Conservation (phyloP, 2,113 vertebrate species). For the Alosa alosa region DNA sequence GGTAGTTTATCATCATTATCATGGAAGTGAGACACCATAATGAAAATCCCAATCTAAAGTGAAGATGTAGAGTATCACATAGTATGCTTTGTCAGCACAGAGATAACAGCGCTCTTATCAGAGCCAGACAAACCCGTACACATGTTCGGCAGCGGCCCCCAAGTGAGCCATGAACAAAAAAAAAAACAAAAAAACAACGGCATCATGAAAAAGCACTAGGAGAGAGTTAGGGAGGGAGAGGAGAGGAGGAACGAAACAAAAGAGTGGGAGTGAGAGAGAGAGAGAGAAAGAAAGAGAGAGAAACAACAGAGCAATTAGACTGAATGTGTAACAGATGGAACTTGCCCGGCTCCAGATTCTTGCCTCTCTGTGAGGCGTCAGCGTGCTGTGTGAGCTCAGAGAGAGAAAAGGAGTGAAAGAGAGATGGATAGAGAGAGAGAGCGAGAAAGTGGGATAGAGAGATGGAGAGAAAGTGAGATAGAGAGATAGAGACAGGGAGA, state of each 20-base stretch:
- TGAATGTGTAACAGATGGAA: slow-evolving; percentile 75
- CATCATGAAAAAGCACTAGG: slow-evolving; percentile 13
- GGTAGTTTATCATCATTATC: neutral
- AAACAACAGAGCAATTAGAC: slow-evolving; percentile 70
- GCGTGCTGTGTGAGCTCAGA: slow-evolving; percentile 13
- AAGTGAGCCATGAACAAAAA: neutral
- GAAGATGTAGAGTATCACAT: neutral
- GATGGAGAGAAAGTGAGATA: neutral
- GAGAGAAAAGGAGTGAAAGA: too few relatives aligned
- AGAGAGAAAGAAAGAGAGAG: slow-evolving; percentile 56
- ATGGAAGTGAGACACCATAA: neutral
- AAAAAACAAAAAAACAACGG: slow-evolving; percentile 27
- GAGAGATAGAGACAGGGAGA: neutral
- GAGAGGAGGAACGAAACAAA: slow-evolving; percentile 55
- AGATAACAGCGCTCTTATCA: slow-evolving; percentile 38
- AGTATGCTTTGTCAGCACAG: neutral
- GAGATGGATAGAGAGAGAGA: neutral
- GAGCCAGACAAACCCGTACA: slow-evolving; percentile 44
- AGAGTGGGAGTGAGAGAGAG: slow-evolving; percentile 34
- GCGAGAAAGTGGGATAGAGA: slow-evolving; percentile 26
- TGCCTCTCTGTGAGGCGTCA: slow-evolving; percentile 37
- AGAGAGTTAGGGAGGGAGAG: slow-evolving; percentile 14
- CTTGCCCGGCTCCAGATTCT: slow-evolving; percentile 57
- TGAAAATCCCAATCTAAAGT: neutral
- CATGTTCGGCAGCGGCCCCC: slow-evolving; percentile 41